Conservation (phyloP, 2,797 vertebrate species). For the Brachyrhaphis roseni region DNA sequence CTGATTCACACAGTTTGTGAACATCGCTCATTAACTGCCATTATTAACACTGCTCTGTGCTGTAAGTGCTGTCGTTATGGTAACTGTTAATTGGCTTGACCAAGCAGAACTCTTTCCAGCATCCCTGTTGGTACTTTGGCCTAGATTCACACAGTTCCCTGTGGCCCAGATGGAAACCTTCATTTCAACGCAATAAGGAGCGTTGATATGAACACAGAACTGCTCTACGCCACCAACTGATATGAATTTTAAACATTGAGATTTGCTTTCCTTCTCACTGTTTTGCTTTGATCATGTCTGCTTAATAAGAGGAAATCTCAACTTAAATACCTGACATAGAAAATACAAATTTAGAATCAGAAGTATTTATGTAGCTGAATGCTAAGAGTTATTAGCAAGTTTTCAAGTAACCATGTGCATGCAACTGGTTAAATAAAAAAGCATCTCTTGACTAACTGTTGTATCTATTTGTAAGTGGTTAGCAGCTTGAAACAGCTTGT, state of each 20-base stretch:
- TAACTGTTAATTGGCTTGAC: slow-evolving; percentile 56
- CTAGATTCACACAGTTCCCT: slow-evolving; percentile 48
- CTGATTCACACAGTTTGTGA: slow-evolving; percentile 21
- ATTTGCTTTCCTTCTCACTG: neutral
- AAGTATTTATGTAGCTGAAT: neutral
- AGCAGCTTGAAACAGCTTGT: neutral
- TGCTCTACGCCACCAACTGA: neutral
- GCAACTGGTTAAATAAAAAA: neutral
- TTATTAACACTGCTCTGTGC: slow-evolving; percentile 62
- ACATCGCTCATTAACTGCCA: slow-evolving; percentile 22
- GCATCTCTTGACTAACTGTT: neutral
- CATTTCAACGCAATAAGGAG: slow-evolving; percentile 8
- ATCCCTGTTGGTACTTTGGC: slow-evolving; percentile 59
- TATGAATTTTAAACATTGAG: neutral
- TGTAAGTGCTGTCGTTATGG: slow-evolving; percentile 58
- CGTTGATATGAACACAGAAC: neutral
- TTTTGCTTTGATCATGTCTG: neutral
- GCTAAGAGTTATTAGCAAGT: neutral
- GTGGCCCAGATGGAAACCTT: slow-evolving; percentile 12
- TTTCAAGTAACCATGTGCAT: neutral
- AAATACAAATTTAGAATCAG: neutral
- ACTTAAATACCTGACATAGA: neutral
- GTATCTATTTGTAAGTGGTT: neutral
- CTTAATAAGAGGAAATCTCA: neutral
- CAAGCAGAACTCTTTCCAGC: slow-evolving; percentile 38